These are phyloP conservation scores for Mormyrops attenuatus DNA, from an alignment of 2,797 vertebrate species.

Conservation along the genomic window DNA sequence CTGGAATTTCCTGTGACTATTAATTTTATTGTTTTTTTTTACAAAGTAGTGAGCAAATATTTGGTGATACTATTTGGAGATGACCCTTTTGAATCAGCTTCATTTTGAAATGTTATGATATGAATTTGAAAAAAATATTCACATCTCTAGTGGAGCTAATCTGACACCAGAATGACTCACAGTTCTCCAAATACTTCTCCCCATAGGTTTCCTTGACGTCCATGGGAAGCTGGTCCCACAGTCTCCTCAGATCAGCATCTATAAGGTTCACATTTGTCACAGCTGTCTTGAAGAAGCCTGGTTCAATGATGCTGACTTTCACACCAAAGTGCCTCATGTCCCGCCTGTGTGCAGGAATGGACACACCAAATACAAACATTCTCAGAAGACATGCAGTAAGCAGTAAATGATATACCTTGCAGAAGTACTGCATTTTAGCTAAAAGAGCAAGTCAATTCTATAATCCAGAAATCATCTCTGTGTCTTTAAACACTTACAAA, in stretches of 20 bases:
- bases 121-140: neutral
- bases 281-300: constrained; percentile 68
- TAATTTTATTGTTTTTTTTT: neutral
- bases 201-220: constrained; percentile 61
- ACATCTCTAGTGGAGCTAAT: neutral
- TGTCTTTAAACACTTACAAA: neutral
- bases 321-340: constrained; percentile 67
- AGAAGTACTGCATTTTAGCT: neutral
- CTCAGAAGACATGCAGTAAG: neutral
- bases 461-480: neutral
- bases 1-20: neutral
- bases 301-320: constrained; percentile 71
- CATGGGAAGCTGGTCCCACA: constrained; percentile 61
- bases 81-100: neutral
- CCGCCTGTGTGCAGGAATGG: constrained; percentile 48
- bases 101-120: constrained; percentile 2
- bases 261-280: constrained; percentile 50
- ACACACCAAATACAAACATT: neutral
- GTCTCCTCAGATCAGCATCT: constrained; percentile 51
- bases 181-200: constrained; percentile 57
- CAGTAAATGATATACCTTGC: neutral
- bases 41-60: neutral
- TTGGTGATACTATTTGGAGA: neutral
- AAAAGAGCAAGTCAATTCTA: neutral
- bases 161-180: constrained; percentile 51